Evolutionary conservation across 2,888 invertebrate species (phyloP), one percentile per base, ranked within the genome.

Genomic region (Incurvaria masculella): DNA sequence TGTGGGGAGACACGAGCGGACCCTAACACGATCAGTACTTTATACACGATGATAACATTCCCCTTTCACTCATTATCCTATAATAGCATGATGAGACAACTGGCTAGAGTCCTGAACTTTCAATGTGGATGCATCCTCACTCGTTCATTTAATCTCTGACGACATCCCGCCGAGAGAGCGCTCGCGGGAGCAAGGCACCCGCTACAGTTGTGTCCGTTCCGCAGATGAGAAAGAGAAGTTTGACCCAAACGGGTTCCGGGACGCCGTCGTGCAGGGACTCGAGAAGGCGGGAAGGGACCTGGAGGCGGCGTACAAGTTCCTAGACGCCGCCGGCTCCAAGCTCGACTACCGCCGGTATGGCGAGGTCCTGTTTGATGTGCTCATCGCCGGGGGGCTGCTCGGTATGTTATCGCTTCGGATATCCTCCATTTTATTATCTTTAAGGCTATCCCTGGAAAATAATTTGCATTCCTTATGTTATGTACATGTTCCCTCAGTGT

Each of bases 151-250:
- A 20, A 8, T 3, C 14, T 33, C 33, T 33, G 33, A 33, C n/a
- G n/a, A n/a, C n/a, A n/a, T n/a, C n/a, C n/a, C n/a, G n/a, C n/a
- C n/a, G n/a, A n/a, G n/a, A n/a, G n/a, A n/a, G n/a, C n/a, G n/a
- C n/a, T n/a, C n/a, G 33, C 38, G 20, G 44, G 44, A 33, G 33
- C 19, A 19, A 33, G 33, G 33, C 33, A 38, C 14, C 20, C 33
- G 33, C 20, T 19, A 44, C 38, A 33, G 44, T 44, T 44, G 27
- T 44, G 44, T 16, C 6, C 44, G 33, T 19, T 33, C 68, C 69
- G 43, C 74, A 95, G 97, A 97, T 97, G 97, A 97, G 90, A 97
- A 94, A 89, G 97, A 97, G 89, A 97, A 97, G 83, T 96, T 95
- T 87, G 97, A 97, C 85, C 96, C 97, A 76, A 87, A 88, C 80